Evolutionary conservation across 2,888 invertebrate genomes (phyloP).

Genomic region (Eupsilia transversa): DNA sequence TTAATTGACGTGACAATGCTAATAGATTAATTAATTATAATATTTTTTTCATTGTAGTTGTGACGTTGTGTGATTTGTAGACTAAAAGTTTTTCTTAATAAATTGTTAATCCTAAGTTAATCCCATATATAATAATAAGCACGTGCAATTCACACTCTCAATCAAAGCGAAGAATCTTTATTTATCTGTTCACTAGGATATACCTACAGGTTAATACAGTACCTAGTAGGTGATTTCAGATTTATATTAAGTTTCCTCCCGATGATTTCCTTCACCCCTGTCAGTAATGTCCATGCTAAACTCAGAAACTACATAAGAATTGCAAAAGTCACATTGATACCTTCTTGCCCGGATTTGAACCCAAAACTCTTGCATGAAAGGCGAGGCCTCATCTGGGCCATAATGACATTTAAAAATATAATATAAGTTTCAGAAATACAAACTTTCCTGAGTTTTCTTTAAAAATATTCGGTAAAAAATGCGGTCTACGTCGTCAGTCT

Average conservation of each 20-base stretch:
- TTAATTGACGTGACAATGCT: conserved; percentile 17
- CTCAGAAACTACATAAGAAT: background rate
- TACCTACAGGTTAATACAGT: too few species aligned
- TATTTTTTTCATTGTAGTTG: conserved; percentile 2
- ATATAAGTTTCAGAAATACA: background rate
- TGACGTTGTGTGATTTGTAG: conserved; percentile 4
- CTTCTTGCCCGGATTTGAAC: background rate
- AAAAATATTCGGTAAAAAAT: conserved; percentile 22
- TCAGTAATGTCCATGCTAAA: background rate
- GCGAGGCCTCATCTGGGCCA: background rate
- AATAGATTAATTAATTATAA: conserved; percentile 16
- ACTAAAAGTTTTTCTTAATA: background rate
- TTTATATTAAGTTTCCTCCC: background rate
- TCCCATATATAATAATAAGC: too few species aligned
- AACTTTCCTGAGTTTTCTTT: background rate
- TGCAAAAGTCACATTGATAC: background rate
- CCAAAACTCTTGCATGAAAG: background rate
- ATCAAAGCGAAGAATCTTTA: too few species aligned
- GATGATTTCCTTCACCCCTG: background rate
- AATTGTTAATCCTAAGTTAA: too few species aligned
- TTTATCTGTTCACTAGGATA: too few species aligned
- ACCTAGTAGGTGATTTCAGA: background rate
- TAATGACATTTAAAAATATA: background rate
- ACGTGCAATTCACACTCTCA: too few species aligned
- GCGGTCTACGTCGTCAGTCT: background rate